Percentiles rank a stretch among this genome's conserved stretches.
Evolutionary conservation across 1,140 invertebrate genomes (phyloP).

Genomic region (Eupeodes corollae): DNA sequence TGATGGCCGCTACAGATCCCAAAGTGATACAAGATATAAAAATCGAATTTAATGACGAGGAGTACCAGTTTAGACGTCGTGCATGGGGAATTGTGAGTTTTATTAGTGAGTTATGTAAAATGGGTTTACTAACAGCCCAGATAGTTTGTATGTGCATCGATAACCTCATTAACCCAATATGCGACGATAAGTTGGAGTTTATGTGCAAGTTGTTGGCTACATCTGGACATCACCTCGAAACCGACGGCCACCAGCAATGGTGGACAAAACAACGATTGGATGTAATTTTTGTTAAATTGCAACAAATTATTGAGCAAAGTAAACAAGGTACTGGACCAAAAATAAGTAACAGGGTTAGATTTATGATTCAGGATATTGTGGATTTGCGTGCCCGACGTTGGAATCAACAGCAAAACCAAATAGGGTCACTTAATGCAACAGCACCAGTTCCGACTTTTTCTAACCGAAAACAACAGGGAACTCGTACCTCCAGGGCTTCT

Average conservation of each 20-base stretch:
- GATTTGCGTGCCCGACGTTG: slow-evolving; percentile 73
- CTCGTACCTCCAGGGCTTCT: too few relatives aligned
- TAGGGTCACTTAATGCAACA: too few relatives aligned
- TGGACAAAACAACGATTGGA: slow-evolving; percentile 21
- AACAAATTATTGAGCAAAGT: slow-evolving; percentile 11
- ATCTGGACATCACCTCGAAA: slow-evolving; percentile 57
- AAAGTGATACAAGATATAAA: slow-evolving; percentile 59
- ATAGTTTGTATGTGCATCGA: slow-evolving; percentile 77
- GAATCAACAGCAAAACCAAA: slow-evolving; percentile 39
- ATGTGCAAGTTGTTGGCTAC: slow-evolving; percentile 86
- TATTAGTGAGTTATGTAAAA: slow-evolving; percentile 81
- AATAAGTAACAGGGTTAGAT: slow-evolving; percentile 31
- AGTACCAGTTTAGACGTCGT: slow-evolving; percentile 62
- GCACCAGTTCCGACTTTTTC: too few relatives aligned
- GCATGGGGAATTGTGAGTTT: slow-evolving; percentile 80
- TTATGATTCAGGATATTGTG: slow-evolving; percentile 79
- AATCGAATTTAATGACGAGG: slow-evolving; percentile 57
- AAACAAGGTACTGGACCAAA: slow-evolving; percentile 16
- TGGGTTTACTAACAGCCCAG: slow-evolving; percentile 80
- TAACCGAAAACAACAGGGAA: too few relatives aligned
- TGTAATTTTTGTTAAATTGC: slow-evolving; percentile 29
- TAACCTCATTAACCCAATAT: slow-evolving; percentile 59
- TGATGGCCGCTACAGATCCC: slow-evolving; percentile 48
- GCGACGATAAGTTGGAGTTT: slow-evolving; percentile 90
- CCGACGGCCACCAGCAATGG: slow-evolving; percentile 6